These are phyloP conservation scores for Pycnonotus jocosus DNA, from an alignment of 2,113 vertebrate genomes.

Conservation along the genomic window DNA sequence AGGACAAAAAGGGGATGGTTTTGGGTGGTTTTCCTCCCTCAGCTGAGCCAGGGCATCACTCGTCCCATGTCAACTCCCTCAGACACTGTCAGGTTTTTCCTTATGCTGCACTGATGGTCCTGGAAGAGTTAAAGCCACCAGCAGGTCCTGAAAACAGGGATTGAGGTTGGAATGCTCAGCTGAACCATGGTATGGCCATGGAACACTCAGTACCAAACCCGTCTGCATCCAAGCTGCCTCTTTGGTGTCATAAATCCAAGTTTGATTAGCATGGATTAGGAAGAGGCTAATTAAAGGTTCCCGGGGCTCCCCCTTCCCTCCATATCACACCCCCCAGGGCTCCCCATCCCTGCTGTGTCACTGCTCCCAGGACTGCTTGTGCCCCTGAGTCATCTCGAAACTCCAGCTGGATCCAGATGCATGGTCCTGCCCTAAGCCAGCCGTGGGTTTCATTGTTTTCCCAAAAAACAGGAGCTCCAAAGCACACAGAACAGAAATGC, in stretches of 20 bases:
- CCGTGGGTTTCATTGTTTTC: background rate
- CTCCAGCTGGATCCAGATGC: background rate
- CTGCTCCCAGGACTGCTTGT: background rate
- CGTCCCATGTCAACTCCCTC: accelerated
- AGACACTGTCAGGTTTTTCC: background rate
- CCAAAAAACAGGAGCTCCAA: background rate
- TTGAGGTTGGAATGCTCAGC: background rate
- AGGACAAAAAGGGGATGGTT: background rate
- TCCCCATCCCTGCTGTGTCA: background rate
- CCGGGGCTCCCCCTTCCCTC: background rate
- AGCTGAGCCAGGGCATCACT: accelerated
- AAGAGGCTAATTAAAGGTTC: background rate
- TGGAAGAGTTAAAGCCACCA: background rate
- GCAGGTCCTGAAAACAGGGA: background rate
- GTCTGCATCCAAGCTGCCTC: accelerated
- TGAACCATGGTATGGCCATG: background rate
- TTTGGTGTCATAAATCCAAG: accelerated
- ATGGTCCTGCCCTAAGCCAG: background rate
- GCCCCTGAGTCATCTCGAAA: background rate
- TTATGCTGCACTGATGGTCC: accelerated
- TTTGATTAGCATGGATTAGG: background rate
- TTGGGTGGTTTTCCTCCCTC: background rate
- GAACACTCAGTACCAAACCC: background rate
- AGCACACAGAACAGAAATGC: background rate
- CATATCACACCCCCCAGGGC: background rate